Base-by-base conservation (phyloP, 2,113 vertebrate species). In the Cepphus grylle region DNA sequence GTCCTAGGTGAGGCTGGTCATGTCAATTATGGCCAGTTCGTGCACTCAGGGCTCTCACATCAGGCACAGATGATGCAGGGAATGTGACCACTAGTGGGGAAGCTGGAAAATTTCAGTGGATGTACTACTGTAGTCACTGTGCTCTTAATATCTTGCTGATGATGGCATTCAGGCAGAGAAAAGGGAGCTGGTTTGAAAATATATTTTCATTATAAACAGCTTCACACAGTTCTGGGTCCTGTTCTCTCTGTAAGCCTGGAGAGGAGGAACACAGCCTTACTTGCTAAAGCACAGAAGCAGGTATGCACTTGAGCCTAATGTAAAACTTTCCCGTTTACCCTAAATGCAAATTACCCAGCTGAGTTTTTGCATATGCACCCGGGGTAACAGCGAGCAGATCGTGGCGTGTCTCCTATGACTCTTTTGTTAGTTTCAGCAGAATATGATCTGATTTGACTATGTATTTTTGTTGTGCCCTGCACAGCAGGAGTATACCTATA, bases 401-500 rank as follows among this genome's bases (percentile, higher is more conserved):
- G 2, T 3, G 30, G 21, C 0, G 5, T 27, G 26, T 45, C 72
- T 52, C 30, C 27, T 66, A 23, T 0, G 2, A 50, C 23, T 18
- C 21, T 49, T 74, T 6, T 25, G 19, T 30, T 74, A 4, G 17
- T 78, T 87, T 78, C 45, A 22, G 61, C 50, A 78, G 38, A 86
- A 36, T 4, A 14, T 6, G 15, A n/a, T 58, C 9, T 34, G 30
- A 53, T 78, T 63, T 43, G 34, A 22, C 72, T 43, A 6, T 3
- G 2, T 11, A 26, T 73, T 80, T 86, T 6, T 76, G 29, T 38
- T 50, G 23, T 77, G n/a, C 13, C 12, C 62, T 72, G 62, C 30
- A 34, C 12, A n/a, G 29, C 43, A 63, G 42, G 30, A 53, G 10
- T 11, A 4, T 11, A 65, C 25, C n/a, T 1, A 0, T 5, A 6